Conservation (phyloP, 1,140 invertebrate species). For the Oppia nitens region DNA sequence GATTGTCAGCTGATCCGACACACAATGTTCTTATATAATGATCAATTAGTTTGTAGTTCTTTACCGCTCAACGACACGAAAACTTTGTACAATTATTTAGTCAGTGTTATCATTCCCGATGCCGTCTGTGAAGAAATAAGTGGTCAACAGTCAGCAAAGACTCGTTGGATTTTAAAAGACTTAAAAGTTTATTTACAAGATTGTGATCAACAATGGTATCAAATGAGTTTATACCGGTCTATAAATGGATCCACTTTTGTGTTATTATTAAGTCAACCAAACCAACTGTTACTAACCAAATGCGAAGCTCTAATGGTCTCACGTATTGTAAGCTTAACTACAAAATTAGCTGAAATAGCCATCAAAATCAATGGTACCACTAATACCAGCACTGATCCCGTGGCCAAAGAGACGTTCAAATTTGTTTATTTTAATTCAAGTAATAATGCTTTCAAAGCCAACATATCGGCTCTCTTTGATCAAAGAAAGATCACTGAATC, state of each 20-base stretch:
- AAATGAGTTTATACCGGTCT: slow-evolving; percentile 15
- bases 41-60: slow-evolving; percentile 11
- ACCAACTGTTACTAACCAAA: slow-evolving; percentile 7
- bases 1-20: slow-evolving; percentile 2
- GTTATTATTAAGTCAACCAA: slow-evolving; percentile 4
- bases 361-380: slow-evolving; percentile 4
- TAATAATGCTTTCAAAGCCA: slow-evolving; percentile 9
- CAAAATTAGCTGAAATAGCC: slow-evolving; percentile 10
- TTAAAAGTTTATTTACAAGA: slow-evolving; percentile 6
- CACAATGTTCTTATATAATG: slow-evolving; percentile 14
- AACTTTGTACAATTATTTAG: slow-evolving; percentile 14
- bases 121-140: slow-evolving; percentile 13
- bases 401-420: not conserved
- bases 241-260: slow-evolving; percentile 13
- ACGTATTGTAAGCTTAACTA: not conserved
- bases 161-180: slow-evolving; percentile 3
- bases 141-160: slow-evolving; percentile 5
- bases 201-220: not conserved
- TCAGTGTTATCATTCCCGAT: slow-evolving; percentile 12
- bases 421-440: slow-evolving; percentile 8
- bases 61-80: slow-evolving; percentile 11
- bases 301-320: slow-evolving; percentile 6
- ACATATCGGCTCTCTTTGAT: slow-evolving; percentile 1
- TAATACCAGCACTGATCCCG: not conserved
- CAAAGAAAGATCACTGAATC: slow-evolving; percentile 9